Conservation (phyloP, 2,113 vertebrate species). For the Hydrolagus affinis region DNA sequence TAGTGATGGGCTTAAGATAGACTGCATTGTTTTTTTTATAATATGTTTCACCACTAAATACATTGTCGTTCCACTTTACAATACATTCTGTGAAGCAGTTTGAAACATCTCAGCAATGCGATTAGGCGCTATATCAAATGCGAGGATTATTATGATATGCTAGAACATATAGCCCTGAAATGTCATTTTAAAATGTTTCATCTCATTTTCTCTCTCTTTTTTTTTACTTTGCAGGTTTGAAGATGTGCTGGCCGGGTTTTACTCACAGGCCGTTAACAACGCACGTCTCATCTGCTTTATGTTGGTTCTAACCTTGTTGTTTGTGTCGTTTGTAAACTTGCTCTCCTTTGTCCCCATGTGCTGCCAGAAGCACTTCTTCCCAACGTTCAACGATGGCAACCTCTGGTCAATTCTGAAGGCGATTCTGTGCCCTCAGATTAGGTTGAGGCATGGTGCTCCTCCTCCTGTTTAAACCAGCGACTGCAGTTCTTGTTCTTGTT, state of each 20-base stretch:
- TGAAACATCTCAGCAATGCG: no score
- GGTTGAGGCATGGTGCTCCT: slow-evolving; percentile 10
- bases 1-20: no score
- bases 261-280: slow-evolving; percentile 8
- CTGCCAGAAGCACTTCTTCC: background rate
- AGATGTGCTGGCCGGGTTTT: background rate
- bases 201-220: background rate
- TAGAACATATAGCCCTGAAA: background rate
- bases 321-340: background rate
- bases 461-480: slow-evolving; percentile 17
- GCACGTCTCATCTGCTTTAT: background rate
- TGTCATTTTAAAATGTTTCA: background rate
- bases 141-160: no score
- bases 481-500: background rate
- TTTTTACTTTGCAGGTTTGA: background rate
- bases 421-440: slow-evolving; percentile 23
- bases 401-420: slow-evolving; percentile 8
- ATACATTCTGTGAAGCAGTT: no score
- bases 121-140: no score
- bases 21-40: no score
- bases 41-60: no score
- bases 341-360: slow-evolving; percentile 1
- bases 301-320: background rate
- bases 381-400: background rate
- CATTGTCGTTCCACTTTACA: no score